phyloP scores from a whole-genome alignment of 2,797 vertebrate genomes.

The Megalops cyprinoides region DNA sequence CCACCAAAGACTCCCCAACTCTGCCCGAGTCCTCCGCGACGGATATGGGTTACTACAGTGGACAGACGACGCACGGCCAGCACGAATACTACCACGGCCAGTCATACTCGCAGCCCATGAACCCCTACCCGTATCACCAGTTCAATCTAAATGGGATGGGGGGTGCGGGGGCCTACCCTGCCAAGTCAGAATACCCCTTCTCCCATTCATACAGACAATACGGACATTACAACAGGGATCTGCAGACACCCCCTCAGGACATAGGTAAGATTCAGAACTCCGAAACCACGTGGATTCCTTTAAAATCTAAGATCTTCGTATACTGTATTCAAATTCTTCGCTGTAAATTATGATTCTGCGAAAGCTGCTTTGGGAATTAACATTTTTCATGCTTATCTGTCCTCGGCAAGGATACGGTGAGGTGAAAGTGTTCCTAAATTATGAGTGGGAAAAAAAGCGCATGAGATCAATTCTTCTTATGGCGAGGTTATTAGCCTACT shows the following conservation, averaged over 20 bases:
- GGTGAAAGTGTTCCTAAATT: too few species aligned
- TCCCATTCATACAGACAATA: conserved; percentile 89
- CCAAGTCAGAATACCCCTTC: conserved; percentile 93
- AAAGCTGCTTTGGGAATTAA: neutral
- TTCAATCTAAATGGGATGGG: conserved; percentile 91
- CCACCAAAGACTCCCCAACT: conserved; percentile 95
- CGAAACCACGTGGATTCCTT: conserved; percentile 8
- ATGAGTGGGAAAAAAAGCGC: too few species aligned
- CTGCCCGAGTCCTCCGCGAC: conserved; percentile 95
- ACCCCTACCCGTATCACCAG: conserved; percentile 85
- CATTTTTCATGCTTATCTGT: neutral
- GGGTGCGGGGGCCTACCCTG: conserved; percentile 82
- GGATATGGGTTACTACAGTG: conserved; percentile 95
- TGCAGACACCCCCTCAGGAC: conserved; percentile 86
- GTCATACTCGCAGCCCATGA: conserved; percentile 84
- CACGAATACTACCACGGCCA: conserved; percentile 90
- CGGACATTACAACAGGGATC: conserved; percentile 89
- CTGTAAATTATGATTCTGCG: neutral
- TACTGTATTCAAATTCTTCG: neutral
- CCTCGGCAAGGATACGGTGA: neutral
- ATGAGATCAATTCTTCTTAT: too few species aligned
- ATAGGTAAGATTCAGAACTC: conserved; percentile 78
- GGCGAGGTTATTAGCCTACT: too few species aligned
- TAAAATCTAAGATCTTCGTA: neutral
- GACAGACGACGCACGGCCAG: conserved; percentile 76